Conservation (phyloP, 2,888 invertebrate species). For the Bimastos eiseni region DNA sequence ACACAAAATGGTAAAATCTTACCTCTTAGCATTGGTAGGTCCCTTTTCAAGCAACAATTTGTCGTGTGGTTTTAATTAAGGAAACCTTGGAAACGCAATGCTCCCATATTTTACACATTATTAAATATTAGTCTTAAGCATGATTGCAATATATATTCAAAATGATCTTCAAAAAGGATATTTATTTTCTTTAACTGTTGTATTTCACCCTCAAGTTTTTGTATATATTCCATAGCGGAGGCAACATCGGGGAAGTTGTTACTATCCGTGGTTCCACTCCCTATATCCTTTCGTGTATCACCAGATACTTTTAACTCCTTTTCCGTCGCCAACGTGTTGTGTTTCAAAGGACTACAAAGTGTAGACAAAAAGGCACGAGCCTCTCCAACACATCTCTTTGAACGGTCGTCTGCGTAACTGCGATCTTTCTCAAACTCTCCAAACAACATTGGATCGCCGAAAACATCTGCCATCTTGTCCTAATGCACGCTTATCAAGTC, state of each 20-base stretch:
- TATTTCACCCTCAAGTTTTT: background rate
- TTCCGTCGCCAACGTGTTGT: background rate
- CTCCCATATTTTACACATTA: background rate
- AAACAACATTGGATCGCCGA: background rate
- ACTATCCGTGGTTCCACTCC: background rate
- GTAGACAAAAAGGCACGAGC: background rate
- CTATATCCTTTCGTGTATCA: slow-evolving; percentile 2
- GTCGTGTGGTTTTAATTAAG: slow-evolving; percentile 3
- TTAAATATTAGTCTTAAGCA: background rate
- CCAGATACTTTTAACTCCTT: background rate
- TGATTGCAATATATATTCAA: background rate
- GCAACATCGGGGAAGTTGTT: background rate
- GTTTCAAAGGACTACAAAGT: background rate
- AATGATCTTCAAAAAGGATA: background rate
- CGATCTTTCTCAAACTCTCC: slow-evolving; percentile 6
- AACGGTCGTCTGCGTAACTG: background rate
- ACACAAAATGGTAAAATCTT: background rate
- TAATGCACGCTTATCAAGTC: background rate
- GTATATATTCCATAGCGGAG: background rate
- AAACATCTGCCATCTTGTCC: background rate
- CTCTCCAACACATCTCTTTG: background rate
- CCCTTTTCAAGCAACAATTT: background rate
- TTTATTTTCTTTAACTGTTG: slow-evolving; percentile 1
- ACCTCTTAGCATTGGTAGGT: background rate
- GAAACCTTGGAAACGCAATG: background rate